Base-by-base conservation (phyloP, 2,113 vertebrate species). In the Aleadryas rufinucha region DNA sequence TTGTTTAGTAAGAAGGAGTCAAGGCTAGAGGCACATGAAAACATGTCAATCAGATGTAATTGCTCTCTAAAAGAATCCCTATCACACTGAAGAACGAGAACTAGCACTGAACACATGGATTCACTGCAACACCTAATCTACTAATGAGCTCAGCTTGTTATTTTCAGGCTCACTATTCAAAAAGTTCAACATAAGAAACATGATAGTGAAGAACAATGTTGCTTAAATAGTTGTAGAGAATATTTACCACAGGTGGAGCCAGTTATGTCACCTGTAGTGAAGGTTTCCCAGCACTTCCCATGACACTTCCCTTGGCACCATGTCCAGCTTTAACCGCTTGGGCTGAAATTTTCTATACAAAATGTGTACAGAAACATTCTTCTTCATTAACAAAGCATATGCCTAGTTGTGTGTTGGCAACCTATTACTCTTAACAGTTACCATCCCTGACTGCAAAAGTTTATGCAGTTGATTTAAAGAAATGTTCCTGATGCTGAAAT, bases 1-100 rank as follows among this genome's bases (percentile, higher is more conserved):
- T 91, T 96, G 96, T 97, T 98, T 97, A 97, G 95, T 91, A 95
- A 97, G 97, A 96, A 96, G 91, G 81, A 97, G 88, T 97, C 76
- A 95, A 96, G 95, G 98, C 98, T 98, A 96, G 97, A 98, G 95
- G 98, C 97, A 98, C 98, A 98, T 97, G 98, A 98, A 98, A 99
- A 98, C 98, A 98, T 87, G 98, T 99, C 99, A 99, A 98, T 99
- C 99, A 99, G 98, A 98, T 79, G 98, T 99, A 99, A 99, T 99
- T 99, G 98, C 98, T 98, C 96, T 98, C 98, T 97, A 98, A 98
- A 97, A 99, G 98, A 98, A 99, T 98, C 97, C 97, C 90, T 98
- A 98, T 98, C 97, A 97, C 98, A 96, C 98, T 89, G 96, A 95
- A 96, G 96, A 97, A 95, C 83, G 91, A 98, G 98, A 98, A 96